phyloP scores from a whole-genome alignment of 2,888 invertebrate species.

The Catocala nupta region DNA sequence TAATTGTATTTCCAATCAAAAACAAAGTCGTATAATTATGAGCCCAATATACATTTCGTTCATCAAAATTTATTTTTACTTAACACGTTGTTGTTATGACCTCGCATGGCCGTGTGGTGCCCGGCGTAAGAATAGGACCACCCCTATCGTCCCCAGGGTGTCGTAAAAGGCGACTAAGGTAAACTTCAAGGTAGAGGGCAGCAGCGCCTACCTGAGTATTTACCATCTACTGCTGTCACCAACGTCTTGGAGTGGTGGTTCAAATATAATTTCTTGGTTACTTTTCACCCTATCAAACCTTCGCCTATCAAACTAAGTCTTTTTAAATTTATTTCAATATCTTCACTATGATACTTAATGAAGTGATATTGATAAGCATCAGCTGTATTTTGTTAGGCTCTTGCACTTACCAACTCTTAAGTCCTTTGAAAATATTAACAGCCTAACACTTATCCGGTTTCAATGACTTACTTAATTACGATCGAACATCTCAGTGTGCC shows the following conservation, averaged over 20 bases:
- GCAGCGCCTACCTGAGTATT: constrained; percentile 10
- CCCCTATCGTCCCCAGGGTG: constrained; percentile 19
- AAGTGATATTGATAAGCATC: background rate
- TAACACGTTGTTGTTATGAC: constrained; percentile 1
- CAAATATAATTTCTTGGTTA: constrained; percentile 9
- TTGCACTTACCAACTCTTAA: too few species aligned
- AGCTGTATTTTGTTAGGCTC: too few species aligned
- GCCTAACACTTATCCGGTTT: too few species aligned
- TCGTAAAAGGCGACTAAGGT: constrained; percentile 39
- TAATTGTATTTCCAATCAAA: background rate
- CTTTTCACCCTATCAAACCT: constrained; percentile 2
- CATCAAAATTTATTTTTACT: background rate
- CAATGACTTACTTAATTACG: too few species aligned
- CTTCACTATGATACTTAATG: background rate
- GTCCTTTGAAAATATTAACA: too few species aligned
- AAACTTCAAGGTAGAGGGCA: constrained; percentile 4
- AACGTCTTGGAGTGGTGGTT: constrained; percentile 11
- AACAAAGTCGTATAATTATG: background rate
- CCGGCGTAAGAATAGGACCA: constrained; percentile 26
- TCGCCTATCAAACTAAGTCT: background rate
- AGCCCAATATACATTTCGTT: background rate
- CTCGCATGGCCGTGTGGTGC: constrained; percentile 19
- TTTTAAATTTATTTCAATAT: background rate
- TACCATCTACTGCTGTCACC: constrained; percentile 14
- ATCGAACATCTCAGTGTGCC: too few species aligned